These are phyloP conservation scores for Neosilurus mollespiculum DNA, from an alignment of 2,797 vertebrate species.

Conservation along the genomic window DNA sequence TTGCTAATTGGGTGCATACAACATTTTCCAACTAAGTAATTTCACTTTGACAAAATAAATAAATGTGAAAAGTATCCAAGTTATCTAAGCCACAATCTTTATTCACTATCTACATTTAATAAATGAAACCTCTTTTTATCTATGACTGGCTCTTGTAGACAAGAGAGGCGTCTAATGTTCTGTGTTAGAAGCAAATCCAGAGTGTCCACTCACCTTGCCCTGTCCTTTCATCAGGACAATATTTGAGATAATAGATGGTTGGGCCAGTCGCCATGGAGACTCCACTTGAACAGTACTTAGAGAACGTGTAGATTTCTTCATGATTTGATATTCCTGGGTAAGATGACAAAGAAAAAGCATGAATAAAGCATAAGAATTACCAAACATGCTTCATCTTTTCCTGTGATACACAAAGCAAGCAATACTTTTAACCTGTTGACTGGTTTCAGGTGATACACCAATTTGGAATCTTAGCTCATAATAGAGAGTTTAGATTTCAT, in stretches of 20 bases:
- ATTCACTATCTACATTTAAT: slow-evolving; percentile 6
- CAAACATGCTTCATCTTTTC: slow-evolving; percentile 2
- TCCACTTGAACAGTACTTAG: slow-evolving; percentile 94
- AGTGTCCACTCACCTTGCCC: slow-evolving; percentile 85
- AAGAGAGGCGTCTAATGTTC: slow-evolving; percentile 20
- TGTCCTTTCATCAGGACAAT: slow-evolving; percentile 98
- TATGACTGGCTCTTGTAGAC: slow-evolving; percentile 14
- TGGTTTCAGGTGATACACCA: background rate
- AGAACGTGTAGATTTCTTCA: slow-evolving; percentile 94
- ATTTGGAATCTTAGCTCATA: background rate
- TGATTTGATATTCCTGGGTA: slow-evolving; percentile 87
- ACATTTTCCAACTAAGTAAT: background rate
- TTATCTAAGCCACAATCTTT: slow-evolving; percentile 5
- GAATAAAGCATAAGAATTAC: slow-evolving; percentile 32
- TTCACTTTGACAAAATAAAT: background rate
- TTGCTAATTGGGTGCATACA: background rate
- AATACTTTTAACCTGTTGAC: background rate
- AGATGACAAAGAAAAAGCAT: slow-evolving; percentile 32
- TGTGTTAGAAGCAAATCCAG: slow-evolving; percentile 18
- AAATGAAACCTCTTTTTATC: background rate
- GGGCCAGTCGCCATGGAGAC: slow-evolving; percentile 93
- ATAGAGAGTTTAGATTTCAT: background rate
- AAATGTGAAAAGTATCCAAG: background rate
- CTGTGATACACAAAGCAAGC: background rate
- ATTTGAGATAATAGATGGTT: slow-evolving; percentile 96